A percentile compares a stretch with the other conserved stretches of the same genome.
Conservation (phyloP, 2,888 invertebrate species). For the Drosophila algonquin region DNA sequence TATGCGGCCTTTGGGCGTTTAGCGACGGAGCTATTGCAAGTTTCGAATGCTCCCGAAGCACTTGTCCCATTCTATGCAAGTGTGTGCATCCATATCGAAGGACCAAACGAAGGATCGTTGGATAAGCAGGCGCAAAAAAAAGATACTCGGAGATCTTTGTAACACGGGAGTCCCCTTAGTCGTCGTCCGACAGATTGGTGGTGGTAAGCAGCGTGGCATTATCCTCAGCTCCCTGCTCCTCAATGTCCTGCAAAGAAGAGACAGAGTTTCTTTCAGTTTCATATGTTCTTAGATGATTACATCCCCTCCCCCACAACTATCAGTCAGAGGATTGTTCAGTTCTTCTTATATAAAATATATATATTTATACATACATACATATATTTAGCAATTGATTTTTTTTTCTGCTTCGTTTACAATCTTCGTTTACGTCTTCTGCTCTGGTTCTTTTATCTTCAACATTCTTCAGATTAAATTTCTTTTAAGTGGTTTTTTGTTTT, state of each 20-base stretch:
- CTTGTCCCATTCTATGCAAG: neutral
- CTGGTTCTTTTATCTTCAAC: constrained; percentile 10
- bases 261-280: neutral
- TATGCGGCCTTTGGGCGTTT: constrained; percentile 23
- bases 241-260: constrained; percentile 70
- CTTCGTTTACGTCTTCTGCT: constrained; percentile 37
- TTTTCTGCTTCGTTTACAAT: constrained; percentile 46
- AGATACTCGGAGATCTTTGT: constrained; percentile 4
- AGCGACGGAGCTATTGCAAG: constrained; percentile 13
- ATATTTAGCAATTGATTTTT: constrained; percentile 53
- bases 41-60: neutral
- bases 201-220: constrained; percentile 82
- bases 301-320: neutral
- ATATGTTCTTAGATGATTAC: neutral
- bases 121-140: constrained; percentile 12
- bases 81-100: neutral
- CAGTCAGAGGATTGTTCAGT: constrained; percentile 17
- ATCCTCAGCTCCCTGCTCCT: constrained; percentile 81
- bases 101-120: constrained; percentile 1
- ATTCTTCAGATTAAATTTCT: constrained; percentile 14
- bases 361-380: constrained; percentile 54
- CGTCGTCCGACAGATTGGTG: constrained; percentile 82
- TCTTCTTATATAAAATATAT: constrained; percentile 72
- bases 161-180: constrained; percentile 61
- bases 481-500: constrained; percentile 42